Base-by-base conservation (phyloP, 2,888 invertebrate species). In the Zygothrica quintamaculata region DNA sequence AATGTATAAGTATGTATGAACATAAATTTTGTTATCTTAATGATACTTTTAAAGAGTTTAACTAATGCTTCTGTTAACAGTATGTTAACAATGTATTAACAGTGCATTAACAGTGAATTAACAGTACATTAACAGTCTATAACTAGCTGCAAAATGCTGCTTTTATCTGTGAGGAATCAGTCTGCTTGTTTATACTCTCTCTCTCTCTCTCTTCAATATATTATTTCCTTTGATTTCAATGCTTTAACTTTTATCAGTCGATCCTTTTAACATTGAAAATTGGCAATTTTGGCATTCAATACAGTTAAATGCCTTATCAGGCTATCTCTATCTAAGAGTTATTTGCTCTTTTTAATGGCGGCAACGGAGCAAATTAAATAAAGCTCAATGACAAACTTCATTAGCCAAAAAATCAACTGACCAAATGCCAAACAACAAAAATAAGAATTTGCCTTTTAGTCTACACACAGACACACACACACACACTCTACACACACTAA, bases 351-450 rank as follows among this genome's bases (percentile, higher is more conserved):
- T 40, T 47, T 67, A 64, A 15, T 52, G 74, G 64, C 77, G 74
- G 42, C 80, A n/a, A n/a, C n/a, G n/a, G n/a, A 47, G 70, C 76
- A 81, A 82, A 85, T 87, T 82, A 80, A 79, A 77, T 81, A 79
- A 77, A 78, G 87, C 87, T 82, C 84, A 85, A 82, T 82, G 86
- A 80, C 85, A 85, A 87, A 86, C 87, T 86, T 86, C 84, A 86
- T 86, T 86, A 87, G 86, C 77, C 78, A 60, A 79, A 79, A 76
- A 76, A 81, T 84, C 84, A 86, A 86, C 86, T 84, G 70, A 60
- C 67, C 77, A 74, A 72, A 74, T 62, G 67, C 60, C 60, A 71
- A 74, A 66, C 60, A 77, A 57, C 74, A 74, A 81, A 84, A 84
- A 84, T 77, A 80, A 77, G 84, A 79, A 79, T 72, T 84, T 79